Evolutionary conservation across 1,140 invertebrate species (phyloP), one percentile per base, ranked within the genome.

Genomic region (Pseudachorutes palmiensis): DNA sequence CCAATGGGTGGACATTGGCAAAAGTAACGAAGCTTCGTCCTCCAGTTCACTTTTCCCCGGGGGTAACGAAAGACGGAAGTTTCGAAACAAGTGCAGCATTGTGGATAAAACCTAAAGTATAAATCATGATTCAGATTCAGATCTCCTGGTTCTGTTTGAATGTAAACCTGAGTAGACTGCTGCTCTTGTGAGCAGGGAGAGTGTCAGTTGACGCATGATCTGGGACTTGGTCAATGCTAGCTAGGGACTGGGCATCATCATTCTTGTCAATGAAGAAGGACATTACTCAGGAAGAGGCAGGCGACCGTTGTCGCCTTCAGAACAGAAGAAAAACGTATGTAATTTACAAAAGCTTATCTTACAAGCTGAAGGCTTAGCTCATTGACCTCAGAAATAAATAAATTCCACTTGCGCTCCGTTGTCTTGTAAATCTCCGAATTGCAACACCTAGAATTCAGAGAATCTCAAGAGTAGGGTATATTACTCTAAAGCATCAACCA

Each of bases 71-170:
- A 16, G 26, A 9, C n/a, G 1, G n/a, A 3, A 30, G 45, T 33
- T 2, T 51, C 61, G 26, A 62, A 57, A 29, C 69, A 70, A 12
- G 45, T 67, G 22, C 69, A 70, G 60, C 69, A 70, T 48, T 66
- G 55, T 48, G 69, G 69, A 55, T 70, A 70, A 64, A 70, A 70
- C 30, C 68, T 70, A 48, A 30, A 26, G 16, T 1, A 57, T 57
- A 22, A 58, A 24, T 36, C 30, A 14, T 12, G 31, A 1, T 64
- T 33, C 16, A 57, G 12, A 57, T 26, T 64, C 30, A 14, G 2
- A 49, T n/a, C 26, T 45, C 14, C 28, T 63, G 24, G 2, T 51
- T 26, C 28, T 41, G 1, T 49, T 65, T 14, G 49, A 30, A 36
- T 2, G 2, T 45, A 30, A 30, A 66, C 65, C 31, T 66, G 14